phyloP scores from a whole-genome alignment of 2,113 vertebrate genomes.

The Sialia sialis region DNA sequence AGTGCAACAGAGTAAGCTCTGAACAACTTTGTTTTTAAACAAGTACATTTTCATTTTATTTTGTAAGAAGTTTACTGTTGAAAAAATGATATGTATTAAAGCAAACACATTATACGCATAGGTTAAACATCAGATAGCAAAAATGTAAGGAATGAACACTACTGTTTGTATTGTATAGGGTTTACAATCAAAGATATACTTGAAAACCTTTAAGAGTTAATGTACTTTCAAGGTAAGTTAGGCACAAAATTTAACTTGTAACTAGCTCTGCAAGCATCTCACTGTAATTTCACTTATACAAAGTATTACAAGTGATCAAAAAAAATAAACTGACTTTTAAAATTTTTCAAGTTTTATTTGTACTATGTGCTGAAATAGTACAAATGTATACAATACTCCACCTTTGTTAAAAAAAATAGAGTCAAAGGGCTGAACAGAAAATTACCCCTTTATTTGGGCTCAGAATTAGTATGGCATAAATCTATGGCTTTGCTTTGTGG shows the following conservation, averaged over 20 bases:
- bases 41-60: constrained; percentile 72
- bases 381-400: constrained; percentile 5
- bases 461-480: background rate
- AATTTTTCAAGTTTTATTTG: background rate
- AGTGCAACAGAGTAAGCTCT: background rate
- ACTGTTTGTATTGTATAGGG: constrained; percentile 35
- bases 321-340: background rate
- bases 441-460: background rate
- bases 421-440: background rate
- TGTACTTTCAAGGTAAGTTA: constrained; percentile 52
- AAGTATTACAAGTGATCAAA: constrained; percentile 43
- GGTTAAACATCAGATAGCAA: constrained; percentile 67
- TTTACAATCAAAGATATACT: constrained; percentile 50
- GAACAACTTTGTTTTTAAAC: constrained; percentile 66
- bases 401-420: constrained; percentile 55
- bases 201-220: constrained; percentile 43
- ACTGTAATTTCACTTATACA: constrained; percentile 23
- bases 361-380: constrained; percentile 44
- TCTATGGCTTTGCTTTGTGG: constrained; percentile 63
- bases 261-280: constrained; percentile 60
- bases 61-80: constrained; percentile 69
- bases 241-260: constrained; percentile 56
- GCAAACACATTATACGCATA: constrained; percentile 65
- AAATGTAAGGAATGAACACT: constrained; percentile 48
- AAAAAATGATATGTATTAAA: constrained; percentile 74